Conservation (phyloP, 2,797 vertebrate species). For the Chromis chromis region DNA sequence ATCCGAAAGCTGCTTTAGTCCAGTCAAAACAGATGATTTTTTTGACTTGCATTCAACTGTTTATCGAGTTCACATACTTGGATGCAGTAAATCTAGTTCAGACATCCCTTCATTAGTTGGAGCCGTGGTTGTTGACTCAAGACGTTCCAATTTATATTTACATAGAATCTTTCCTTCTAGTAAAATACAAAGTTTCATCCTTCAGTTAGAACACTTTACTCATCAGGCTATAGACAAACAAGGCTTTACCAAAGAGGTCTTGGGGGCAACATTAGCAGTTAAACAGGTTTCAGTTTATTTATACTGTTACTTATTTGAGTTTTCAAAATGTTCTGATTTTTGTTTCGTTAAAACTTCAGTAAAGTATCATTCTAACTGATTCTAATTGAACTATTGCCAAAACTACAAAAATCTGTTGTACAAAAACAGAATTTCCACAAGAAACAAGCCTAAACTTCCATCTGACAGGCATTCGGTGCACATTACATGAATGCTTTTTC, state of each 20-base stretch:
- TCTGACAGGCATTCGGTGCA: not conserved
- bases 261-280: no score
- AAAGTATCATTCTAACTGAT: no score
- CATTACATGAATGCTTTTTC: not conserved
- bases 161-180: not conserved
- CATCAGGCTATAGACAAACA: no score
- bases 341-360: no score
- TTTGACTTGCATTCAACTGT: constrained; percentile 6
- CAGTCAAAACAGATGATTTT: constrained; percentile 22
- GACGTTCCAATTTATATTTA: not conserved
- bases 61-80: not conserved
- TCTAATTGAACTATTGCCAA: no score
- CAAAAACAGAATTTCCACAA: no score
- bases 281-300: no score
- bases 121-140: constrained; percentile 1
- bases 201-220: not conserved
- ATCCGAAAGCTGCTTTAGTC: constrained; percentile 51
- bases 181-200: not conserved
- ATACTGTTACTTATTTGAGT: no score
- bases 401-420: no score
- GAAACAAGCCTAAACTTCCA: not conserved
- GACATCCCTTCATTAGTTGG: not conserved
- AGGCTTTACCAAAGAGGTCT: no score
- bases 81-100: constrained; percentile 14
- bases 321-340: no score